phyloP scores from a whole-genome alignment of 2,797 vertebrate genomes.

The Poecile montanus region DNA sequence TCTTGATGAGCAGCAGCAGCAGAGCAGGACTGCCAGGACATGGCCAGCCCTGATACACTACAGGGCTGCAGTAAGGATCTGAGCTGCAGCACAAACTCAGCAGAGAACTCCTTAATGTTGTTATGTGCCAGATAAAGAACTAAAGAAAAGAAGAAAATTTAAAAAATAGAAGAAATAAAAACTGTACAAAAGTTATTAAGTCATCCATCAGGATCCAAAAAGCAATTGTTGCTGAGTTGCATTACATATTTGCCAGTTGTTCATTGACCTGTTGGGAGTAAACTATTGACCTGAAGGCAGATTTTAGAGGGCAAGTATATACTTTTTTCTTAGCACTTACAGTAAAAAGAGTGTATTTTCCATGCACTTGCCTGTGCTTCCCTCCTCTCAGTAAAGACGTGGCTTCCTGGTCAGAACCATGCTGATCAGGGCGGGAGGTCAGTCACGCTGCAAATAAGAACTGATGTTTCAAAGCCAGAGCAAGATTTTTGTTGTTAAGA shows the following conservation, averaged over 20 bases:
- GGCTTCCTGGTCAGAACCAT: neutral
- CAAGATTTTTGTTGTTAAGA: slow-evolving; percentile 27
- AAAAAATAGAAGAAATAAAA: neutral
- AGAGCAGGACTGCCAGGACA: neutral
- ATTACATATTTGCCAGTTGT: neutral
- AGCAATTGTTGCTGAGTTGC: neutral
- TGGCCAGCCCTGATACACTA: neutral
- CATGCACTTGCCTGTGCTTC: neutral
- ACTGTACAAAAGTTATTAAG: neutral
- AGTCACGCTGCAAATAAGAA: slow-evolving; percentile 29
- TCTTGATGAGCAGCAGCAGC: neutral
- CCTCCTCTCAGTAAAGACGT: neutral
- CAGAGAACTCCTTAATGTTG: neutral
- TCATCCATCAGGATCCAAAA: neutral
- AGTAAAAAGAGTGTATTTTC: neutral
- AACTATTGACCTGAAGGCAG: neutral
- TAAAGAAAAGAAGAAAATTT: neutral
- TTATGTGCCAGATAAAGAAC: neutral
- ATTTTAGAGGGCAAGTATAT: neutral
- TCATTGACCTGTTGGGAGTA: neutral
- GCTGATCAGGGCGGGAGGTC: neutral
- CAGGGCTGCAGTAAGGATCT: neutral
- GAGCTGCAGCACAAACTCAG: neutral
- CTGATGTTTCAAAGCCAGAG: neutral
- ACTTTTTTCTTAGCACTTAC: neutral